Base-by-base conservation (phyloP, 2,797 vertebrate species). In the Malurus splendens region DNA sequence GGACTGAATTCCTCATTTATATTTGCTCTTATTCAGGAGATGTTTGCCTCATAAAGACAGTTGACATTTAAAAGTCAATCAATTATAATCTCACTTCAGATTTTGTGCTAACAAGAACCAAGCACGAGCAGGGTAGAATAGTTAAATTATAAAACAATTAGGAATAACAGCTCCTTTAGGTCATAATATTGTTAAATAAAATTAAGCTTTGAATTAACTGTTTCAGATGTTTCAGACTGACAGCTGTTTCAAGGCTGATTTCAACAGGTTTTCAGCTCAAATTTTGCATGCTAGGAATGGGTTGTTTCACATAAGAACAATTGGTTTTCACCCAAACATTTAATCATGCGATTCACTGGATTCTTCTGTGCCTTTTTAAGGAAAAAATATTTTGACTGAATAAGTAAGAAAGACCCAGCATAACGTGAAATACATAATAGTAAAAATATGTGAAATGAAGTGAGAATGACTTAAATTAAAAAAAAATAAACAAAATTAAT, bases 111-210 rank as follows among this genome's bases (percentile, higher is more conserved):
- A 32, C 45, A 76, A 76, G 51, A 90, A 67, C 23, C 59, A 28
- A 60, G 50, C 60, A 60, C 39, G 7, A 30, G 41, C 54, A 36
- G 57, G 2, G 32, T 39, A 24, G 23, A 50, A 65, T 23, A 52
- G 93, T 82, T 93, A 66, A 90, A 93, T 91, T 33, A 80, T 66
- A 75, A 92, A 54, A 9, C 42, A 83, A 82, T 93, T 82, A 90
- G 50, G 44, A 91, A 45, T 77, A 42, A 82, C 52, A 72, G 32
- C 12, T 93, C 33, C 44, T 93, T 75, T 83, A 80, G 59, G 15
- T 84, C 90, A 84, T 74, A 82, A 81, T 78, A 84, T 60, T 77
- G 39, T 72, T 94, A 75, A 80, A 84, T 90, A 73, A 82, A 80
- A 91, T 75, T 20, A 18, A 77, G 59, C 16, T 85, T 90, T 66